A percentile compares a stretch with the other conserved stretches of the same genome.
These are phyloP conservation scores for Hepsetus odoe DNA, from an alignment of 2,113 vertebrate genomes.

Conservation along the genomic window DNA sequence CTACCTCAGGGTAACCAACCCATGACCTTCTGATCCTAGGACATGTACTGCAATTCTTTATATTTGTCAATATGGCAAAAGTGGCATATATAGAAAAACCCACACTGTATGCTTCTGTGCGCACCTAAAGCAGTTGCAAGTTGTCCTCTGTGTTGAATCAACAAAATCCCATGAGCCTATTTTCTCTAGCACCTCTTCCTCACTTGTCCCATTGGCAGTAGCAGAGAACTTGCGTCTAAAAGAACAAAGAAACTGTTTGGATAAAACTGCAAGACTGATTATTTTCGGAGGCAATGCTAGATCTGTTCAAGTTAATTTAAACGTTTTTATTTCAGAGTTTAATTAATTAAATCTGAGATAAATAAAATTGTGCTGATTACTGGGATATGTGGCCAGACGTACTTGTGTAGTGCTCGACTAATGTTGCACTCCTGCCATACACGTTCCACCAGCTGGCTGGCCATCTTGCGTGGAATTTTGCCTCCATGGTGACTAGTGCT, in stretches of 20 bases:
- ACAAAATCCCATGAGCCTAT: slow-evolving; percentile 92
- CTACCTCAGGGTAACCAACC: too few species aligned
- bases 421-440: slow-evolving; percentile 99
- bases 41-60: too few species aligned
- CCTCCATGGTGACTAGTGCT: slow-evolving; percentile 94
- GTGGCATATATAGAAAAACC: too few species aligned
- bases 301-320: too few species aligned
- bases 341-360: too few species aligned
- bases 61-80: too few species aligned
- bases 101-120: not conserved
- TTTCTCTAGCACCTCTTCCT: slow-evolving; percentile 85
- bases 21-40: too few species aligned
- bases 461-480: slow-evolving; percentile 89
- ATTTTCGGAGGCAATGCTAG: too few species aligned
- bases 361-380: not conserved
- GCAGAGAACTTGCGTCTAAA: slow-evolving; percentile 91
- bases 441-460: slow-evolving; percentile 91
- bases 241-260: not conserved
- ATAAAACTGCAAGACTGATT: not conserved
- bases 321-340: too few species aligned
- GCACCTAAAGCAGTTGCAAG: slow-evolving; percentile 94
- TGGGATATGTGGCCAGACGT: slow-evolving; percentile 52
- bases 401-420: slow-evolving; percentile 97
- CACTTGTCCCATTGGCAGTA: slow-evolving; percentile 84
- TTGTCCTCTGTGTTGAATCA: slow-evolving; percentile 88